Conservation (phyloP, 2,797 vertebrate genomes). For the Poeciliopsis presidionis region DNA sequence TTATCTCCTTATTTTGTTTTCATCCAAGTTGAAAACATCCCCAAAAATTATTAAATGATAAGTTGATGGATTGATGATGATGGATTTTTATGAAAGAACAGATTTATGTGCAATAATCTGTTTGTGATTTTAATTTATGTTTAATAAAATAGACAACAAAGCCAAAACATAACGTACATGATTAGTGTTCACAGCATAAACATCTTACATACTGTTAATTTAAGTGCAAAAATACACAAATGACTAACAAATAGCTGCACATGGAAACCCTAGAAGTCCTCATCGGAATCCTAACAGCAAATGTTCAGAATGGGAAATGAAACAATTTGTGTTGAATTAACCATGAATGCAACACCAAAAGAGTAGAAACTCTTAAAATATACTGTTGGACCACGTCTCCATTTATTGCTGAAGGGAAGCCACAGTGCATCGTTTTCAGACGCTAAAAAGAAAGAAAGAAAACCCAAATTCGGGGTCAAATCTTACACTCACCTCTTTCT, state of each 20-base stretch:
- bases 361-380: not conserved
- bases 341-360: not conserved
- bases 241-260: not conserved
- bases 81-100: not conserved
- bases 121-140: not conserved
- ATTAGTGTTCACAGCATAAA: not conserved
- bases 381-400: not conserved
- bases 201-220: not conserved
- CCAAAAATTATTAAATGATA: not conserved
- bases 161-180: not conserved
- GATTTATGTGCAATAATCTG: not conserved
- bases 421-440: not conserved
- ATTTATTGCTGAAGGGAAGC: not conserved
- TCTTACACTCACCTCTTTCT: slow-evolving; percentile 57
- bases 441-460: not conserved
- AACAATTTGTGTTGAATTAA: not conserved
- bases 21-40: not conserved
- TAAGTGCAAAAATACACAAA: not conserved
- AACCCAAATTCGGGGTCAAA: not conserved
- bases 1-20: not conserved
- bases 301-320: not conserved
- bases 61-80: not conserved
- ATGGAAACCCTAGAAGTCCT: not conserved
- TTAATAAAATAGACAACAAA: not conserved
- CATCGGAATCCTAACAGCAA: not conserved